phyloP scores from a whole-genome alignment of 2,797 vertebrate species.

The Eospalax fontanierii region DNA sequence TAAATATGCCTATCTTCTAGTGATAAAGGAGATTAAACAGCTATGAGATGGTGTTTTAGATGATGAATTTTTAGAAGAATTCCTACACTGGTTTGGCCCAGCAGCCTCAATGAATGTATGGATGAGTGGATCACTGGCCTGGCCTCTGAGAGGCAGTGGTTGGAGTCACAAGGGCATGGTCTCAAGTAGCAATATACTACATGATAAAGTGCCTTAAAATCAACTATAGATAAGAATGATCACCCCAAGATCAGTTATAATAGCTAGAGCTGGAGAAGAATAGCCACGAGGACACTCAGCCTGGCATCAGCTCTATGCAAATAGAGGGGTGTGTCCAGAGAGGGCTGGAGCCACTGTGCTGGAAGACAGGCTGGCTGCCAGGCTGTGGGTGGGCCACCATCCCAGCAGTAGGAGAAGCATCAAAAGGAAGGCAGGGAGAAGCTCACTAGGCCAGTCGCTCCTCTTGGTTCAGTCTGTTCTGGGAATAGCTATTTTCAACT shows the following conservation, averaged over 20 bases:
- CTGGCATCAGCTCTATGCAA: not conserved
- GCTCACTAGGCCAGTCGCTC: not conserved
- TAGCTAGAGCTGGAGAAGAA: not conserved
- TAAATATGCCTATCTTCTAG: not conserved
- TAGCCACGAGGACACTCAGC: not conserved
- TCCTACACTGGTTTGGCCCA: not conserved
- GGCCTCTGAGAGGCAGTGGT: not conserved
- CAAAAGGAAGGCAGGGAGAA: not conserved
- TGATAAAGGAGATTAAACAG: not conserved
- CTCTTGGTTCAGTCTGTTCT: not conserved
- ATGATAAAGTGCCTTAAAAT: not conserved
- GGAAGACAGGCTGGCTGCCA: not conserved
- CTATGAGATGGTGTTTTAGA: not conserved
- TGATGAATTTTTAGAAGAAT: not conserved
- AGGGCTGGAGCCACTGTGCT: not conserved
- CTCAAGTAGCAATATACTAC: not conserved
- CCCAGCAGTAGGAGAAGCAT: not conserved
- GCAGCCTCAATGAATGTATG: too few relatives aligned
- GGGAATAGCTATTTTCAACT: not conserved
- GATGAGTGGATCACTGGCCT: not conserved
- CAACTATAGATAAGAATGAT: not conserved
- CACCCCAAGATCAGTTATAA: not conserved
- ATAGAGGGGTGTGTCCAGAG: not conserved
- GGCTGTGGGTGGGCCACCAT: not conserved
- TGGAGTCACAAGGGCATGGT: not conserved